Evolutionary conservation across 2,113 vertebrate species (phyloP).

Genomic region (Myocastor coypus): DNA sequence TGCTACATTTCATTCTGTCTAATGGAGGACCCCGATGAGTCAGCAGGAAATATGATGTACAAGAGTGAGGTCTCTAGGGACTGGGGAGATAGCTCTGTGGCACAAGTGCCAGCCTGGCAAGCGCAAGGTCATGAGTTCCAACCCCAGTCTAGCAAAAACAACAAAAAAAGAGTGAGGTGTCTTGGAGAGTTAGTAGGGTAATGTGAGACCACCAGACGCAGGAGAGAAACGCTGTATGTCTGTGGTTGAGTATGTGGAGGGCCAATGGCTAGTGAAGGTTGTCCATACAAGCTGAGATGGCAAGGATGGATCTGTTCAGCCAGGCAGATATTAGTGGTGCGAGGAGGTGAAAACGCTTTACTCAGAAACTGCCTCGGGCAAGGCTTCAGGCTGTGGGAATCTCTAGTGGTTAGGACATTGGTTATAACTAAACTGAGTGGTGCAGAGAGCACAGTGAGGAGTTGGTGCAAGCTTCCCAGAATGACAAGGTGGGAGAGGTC

Average conservation of each 20-base stretch:
- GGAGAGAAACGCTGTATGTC: background rate
- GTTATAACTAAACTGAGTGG: background rate
- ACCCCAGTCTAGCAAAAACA: too few species aligned
- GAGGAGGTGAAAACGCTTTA: background rate
- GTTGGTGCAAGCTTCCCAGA: background rate
- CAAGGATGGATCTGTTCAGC: background rate
- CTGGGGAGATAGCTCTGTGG: too few species aligned
- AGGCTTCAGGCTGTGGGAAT: background rate
- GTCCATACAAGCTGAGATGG: background rate
- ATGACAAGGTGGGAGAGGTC: too few species aligned
- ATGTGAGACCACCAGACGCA: rapidly evolving
- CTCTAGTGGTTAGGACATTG: background rate
- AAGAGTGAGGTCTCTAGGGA: background rate
- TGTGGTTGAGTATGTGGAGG: background rate
- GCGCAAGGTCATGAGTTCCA: too few species aligned
- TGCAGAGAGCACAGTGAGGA: background rate
- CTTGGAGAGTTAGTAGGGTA: background rate
- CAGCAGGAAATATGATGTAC: background rate
- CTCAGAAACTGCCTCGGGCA: background rate
- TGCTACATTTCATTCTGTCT: background rate
- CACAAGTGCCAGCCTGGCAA: too few species aligned
- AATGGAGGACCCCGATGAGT: background rate
- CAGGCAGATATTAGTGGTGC: background rate
- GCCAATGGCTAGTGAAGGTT: background rate
- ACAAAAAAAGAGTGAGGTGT: background rate